Percentiles rank a stretch among this genome's conserved stretches.
Evolutionary conservation across 2,113 vertebrate genomes (phyloP).

Genomic region (Hymenochirus boettgeri): DNA sequence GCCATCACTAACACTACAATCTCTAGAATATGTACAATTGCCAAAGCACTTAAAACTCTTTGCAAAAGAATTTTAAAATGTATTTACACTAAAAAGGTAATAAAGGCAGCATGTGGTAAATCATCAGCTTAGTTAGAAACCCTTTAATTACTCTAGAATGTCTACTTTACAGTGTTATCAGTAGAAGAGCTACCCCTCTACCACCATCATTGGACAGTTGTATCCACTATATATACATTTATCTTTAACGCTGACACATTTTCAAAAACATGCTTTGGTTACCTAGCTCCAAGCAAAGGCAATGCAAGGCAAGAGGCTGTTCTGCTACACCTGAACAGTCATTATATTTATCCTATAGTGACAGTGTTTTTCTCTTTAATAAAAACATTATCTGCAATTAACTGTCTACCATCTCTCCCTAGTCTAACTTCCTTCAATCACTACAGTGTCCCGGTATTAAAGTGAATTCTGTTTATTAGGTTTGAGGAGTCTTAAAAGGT

Average conservation of each 20-base stretch:
- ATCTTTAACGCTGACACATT: constrained; percentile 50
- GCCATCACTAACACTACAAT: constrained; percentile 61
- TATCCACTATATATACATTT: no score
- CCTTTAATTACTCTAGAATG: constrained; percentile 69
- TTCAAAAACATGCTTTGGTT: constrained; percentile 81
- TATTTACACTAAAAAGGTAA: constrained; percentile 63
- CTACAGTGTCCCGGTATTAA: neutral
- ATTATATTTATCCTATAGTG: neutral
- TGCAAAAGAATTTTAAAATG: constrained; percentile 64
- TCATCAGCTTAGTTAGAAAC: constrained; percentile 69
- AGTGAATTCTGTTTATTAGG: neutral
- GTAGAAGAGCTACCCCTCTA: constrained; percentile 73
- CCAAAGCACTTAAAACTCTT: constrained; percentile 54
- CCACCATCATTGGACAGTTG: constrained; percentile 42
- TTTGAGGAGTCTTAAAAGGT: neutral
- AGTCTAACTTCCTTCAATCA: constrained; percentile 3
- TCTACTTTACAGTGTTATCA: constrained; percentile 62
- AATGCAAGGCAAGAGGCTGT: constrained; percentile 60
- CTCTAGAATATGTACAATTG: constrained; percentile 51
- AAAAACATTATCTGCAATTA: neutral
- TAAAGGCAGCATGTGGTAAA: constrained; percentile 84
- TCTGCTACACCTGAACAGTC: constrained; percentile 38
- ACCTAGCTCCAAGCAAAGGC: constrained; percentile 68
- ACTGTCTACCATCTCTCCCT: neutral
- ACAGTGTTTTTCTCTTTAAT: neutral